Percentiles rank a stretch among this genome's conserved stretches.
Conservation (phyloP, 2,797 vertebrate genomes). For the Falco berigora region DNA sequence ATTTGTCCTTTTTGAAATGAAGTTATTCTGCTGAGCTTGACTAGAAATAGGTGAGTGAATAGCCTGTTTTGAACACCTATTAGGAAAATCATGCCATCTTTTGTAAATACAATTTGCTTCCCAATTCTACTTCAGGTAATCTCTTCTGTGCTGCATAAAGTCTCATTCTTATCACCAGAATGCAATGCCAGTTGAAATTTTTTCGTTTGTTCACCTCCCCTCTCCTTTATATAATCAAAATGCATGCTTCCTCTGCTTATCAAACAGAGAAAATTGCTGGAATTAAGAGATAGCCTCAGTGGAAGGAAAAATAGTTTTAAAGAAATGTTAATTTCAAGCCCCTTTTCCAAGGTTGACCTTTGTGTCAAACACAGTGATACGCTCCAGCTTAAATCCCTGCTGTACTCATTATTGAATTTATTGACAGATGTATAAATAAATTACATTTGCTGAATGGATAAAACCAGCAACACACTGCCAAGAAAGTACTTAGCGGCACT, state of each 20-base stretch:
- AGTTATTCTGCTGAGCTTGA: no score
- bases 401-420: slow-evolving; percentile 62
- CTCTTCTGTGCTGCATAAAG: slow-evolving; percentile 57
- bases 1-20: slow-evolving; percentile 64
- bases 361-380: slow-evolving; percentile 52
- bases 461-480: slow-evolving; percentile 41
- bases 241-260: slow-evolving; percentile 53
- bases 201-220: slow-evolving; percentile 52
- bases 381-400: slow-evolving; percentile 45
- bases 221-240: slow-evolving; percentile 53
- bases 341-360: slow-evolving; percentile 50
- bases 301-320: slow-evolving; percentile 51
- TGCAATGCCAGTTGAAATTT: slow-evolving; percentile 59
- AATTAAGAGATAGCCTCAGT: slow-evolving; percentile 67
- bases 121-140: slow-evolving; percentile 69
- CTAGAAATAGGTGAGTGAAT: no score
- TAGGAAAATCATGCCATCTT: slow-evolving; percentile 68
- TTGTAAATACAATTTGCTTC: slow-evolving; percentile 76
- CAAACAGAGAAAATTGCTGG: slow-evolving; percentile 68
- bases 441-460: slow-evolving; percentile 60
- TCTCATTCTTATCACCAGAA: slow-evolving; percentile 70
- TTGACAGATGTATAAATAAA: slow-evolving; percentile 68
- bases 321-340: slow-evolving; percentile 67
- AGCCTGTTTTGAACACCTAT: slow-evolving; percentile 64
- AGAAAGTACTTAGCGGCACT: slow-evolving; percentile 43